Percentiles rank a stretch among this genome's conserved stretches.
Evolutionary conservation across 2,797 vertebrate species (phyloP).

Genomic region (Carcharodon carcharias): DNA sequence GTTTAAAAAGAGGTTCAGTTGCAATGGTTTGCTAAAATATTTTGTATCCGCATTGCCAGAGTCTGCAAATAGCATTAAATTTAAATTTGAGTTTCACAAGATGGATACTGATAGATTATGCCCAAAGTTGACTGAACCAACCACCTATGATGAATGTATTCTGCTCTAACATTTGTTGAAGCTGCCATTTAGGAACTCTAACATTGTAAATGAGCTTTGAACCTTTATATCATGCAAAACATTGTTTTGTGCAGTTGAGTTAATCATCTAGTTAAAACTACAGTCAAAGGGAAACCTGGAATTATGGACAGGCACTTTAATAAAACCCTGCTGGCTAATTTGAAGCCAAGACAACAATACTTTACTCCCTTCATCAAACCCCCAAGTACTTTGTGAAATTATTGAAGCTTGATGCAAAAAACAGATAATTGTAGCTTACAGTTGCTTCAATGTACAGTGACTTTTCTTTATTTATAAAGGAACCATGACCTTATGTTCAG

Average conservation of each 20-base stretch:
- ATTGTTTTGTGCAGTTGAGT: not conserved
- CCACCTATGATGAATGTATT: not conserved
- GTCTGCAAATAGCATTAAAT: not conserved
- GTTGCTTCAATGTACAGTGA: not conserved
- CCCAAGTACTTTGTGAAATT: not conserved
- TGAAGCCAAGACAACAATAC: not conserved
- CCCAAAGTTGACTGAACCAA: not conserved
- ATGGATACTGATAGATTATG: not conserved
- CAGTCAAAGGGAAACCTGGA: not conserved
- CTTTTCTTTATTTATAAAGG: not conserved
- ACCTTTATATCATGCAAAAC: not conserved
- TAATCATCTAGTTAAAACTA: not conserved
- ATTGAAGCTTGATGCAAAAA: not conserved
- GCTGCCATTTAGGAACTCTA: not conserved
- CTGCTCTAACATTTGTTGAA: not conserved
- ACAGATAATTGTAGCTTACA: not conserved
- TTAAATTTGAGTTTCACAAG: not conserved
- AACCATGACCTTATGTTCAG: not conserved
- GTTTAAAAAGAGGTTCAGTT: not conserved
- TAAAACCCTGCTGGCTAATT: not conserved
- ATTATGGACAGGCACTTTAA: not conserved
- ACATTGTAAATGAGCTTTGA: not conserved
- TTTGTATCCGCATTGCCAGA: not conserved
- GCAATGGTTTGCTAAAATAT: not conserved
- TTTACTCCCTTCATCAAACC: not conserved